Conservation (phyloP, 2,888 invertebrate species). For the Cataglyphis livida region DNA sequence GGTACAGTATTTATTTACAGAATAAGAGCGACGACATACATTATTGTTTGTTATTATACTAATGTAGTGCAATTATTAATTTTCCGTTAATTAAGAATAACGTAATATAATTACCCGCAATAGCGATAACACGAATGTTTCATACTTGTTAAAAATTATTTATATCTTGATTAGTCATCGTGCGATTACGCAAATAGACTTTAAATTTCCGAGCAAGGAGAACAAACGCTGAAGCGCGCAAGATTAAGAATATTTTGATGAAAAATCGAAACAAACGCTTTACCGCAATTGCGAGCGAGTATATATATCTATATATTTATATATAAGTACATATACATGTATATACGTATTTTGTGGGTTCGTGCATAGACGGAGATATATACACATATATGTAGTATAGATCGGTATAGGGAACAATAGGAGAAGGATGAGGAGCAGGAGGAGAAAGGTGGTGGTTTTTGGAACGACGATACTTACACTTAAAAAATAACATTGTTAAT, state of each 20-base stretch:
- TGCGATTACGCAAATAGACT: background rate
- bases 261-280: constrained; percentile 40
- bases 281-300: constrained; percentile 68
- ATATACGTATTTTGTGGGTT: constrained; percentile 70
- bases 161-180: background rate
- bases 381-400: constrained; percentile 64
- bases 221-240: background rate
- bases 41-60: constrained; percentile 81
- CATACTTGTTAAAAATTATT: constrained; percentile 1
- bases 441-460: background rate
- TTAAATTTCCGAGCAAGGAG: constrained; percentile 2
- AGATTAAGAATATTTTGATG: constrained; percentile 4
- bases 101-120: constrained; percentile 72
- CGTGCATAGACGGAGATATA: constrained; percentile 71
- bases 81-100: constrained; percentile 81
- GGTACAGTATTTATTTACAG: constrained; percentile 85
- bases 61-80: constrained; percentile 84
- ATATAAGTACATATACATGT: constrained; percentile 80
- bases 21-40: constrained; percentile 85
- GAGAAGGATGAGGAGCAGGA: background rate
- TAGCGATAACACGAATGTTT: constrained; percentile 44
- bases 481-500: constrained; percentile 82
- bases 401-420: constrained; percentile 54
- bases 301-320: constrained; percentile 61
- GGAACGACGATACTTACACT: constrained; percentile 79